A percentile compares a stretch with the other conserved stretches of the same genome.
These are phyloP conservation scores for Brenthis daphne DNA, from an alignment of 2,888 invertebrate species.

Conservation along the genomic window DNA sequence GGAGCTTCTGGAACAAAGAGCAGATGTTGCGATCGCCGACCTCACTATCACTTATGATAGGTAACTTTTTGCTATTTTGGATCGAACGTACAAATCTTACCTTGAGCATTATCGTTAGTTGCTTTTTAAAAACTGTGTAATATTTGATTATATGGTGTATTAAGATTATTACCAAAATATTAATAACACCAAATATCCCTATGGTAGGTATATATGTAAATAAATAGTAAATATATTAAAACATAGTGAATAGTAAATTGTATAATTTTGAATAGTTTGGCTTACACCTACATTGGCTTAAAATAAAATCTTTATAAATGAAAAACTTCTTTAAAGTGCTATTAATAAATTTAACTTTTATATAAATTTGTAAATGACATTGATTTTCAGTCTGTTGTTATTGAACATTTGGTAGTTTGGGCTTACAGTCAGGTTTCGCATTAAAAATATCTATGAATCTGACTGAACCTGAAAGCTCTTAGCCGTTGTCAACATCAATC, in stretches of 20 bases:
- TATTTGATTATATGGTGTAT: too few relatives aligned
- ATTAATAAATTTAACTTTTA: background rate
- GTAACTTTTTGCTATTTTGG: conserved; percentile 69
- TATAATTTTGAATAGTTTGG: background rate
- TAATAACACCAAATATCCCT: background rate
- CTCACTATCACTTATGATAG: conserved; percentile 98
- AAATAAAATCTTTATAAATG: conserved; percentile 2
- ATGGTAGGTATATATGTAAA: too few relatives aligned
- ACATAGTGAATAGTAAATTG: background rate
- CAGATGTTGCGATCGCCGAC: conserved; percentile 98
- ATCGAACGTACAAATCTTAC: too few relatives aligned
- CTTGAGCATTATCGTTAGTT: too few relatives aligned
- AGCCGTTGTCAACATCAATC: conserved; percentile 23
- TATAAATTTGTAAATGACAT: background rate
- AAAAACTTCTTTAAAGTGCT: background rate
- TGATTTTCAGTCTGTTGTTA: background rate
- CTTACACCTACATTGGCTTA: conserved; percentile 3
- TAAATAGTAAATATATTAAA: too few relatives aligned
- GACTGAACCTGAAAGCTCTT: conserved; percentile 6
- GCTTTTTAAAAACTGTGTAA: too few relatives aligned
- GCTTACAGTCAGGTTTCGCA: background rate
- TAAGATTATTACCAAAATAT: too few relatives aligned
- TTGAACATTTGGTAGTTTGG: background rate
- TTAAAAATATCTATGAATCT: conserved; percentile 5
- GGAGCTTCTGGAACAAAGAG: conserved; percentile 93